Conservation (phyloP, 92 coral and sea anemone genomes). For the Phenganax marumi region DNA sequence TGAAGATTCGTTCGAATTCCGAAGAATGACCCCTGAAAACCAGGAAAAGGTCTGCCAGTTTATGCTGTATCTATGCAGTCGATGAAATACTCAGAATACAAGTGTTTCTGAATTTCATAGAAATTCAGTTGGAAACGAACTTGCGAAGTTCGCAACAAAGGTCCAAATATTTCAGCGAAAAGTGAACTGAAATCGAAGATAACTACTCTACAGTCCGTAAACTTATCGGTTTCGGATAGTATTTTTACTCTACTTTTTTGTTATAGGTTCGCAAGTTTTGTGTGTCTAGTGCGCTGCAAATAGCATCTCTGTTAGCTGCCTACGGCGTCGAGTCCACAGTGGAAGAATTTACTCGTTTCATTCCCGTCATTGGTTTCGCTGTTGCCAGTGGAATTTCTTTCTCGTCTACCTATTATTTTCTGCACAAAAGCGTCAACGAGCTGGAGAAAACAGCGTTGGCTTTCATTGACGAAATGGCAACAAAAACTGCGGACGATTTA, state of each 20-base stretch:
- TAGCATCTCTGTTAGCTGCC: slow-evolving; percentile 11
- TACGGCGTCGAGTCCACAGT: slow-evolving; percentile 35
- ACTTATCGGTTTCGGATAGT: too few relatives aligned
- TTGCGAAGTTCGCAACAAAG: too few relatives aligned
- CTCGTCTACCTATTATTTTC: slow-evolving; percentile 43
- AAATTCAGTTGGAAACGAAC: too few relatives aligned
- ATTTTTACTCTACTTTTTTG: too few relatives aligned
- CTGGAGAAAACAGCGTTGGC: slow-evolving; percentile 46
- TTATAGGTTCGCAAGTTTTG: slow-evolving; percentile 30
- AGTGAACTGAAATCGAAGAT: too few relatives aligned
- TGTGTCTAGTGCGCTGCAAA: slow-evolving; percentile 33
- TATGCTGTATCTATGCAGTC: too few relatives aligned
- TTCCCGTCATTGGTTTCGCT: slow-evolving; percentile 45
- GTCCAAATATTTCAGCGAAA: too few relatives aligned
- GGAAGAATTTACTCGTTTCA: slow-evolving; percentile 49
- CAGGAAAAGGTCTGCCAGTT: slow-evolving; percentile 41
- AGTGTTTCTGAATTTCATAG: too few relatives aligned
- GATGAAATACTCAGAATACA: too few relatives aligned
- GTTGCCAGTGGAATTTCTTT: slow-evolving; percentile 52
- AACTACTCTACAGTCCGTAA: too few relatives aligned
- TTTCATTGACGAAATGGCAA: slow-evolving; percentile 21
- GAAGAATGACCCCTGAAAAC: slow-evolving; percentile 21
- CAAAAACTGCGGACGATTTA: slow-evolving; percentile 20
- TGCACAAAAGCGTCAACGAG: slow-evolving; percentile 34
- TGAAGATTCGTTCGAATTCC: slow-evolving; percentile 37